Base-by-base conservation (phyloP, 2,113 vertebrate genomes). In the Potamarius usumacintae region DNA sequence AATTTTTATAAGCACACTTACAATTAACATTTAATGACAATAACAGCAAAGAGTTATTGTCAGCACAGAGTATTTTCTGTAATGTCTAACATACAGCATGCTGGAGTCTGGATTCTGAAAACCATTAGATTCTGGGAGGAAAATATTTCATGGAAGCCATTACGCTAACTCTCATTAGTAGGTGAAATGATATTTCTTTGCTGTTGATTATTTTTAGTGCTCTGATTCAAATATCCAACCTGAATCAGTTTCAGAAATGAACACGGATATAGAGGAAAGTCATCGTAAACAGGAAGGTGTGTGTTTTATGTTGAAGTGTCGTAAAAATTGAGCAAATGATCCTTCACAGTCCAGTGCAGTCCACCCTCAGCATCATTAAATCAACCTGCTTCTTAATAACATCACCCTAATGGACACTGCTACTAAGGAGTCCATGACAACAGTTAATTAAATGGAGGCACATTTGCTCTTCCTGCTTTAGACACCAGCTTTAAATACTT, bases 361-460 rank as follows among this genome's bases (percentile, higher is more conserved):
- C 82, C 77, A 89, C 91, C 82, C 86, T 90, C 86, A 90, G 87
- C 5, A 83, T 89, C 93, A 93, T 95, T 92, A 93, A 94, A 96
- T 94, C 93, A 93, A 94, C 95, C 94, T 93, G 90, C 92, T 91
- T 89, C 93, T 94, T 93, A 95, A 94, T 95, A 94, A 93, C 94
- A 90, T 91, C 92, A 92, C 92, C 94, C 92, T 94, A 95, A 95
- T 93, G 90, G 93, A 89, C 90, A 90, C 77, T 30, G 89, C 84
- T 57, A 30, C n/a, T 55, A 30, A 27, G 89, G 57, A 80, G 84
- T 81, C 87, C 86, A 62, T 91, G 50, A 91, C 69, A 92, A 86
- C 72, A 87, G 11, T 86, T 84, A 81, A 88, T 92, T 80, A 91
- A 20, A 25, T 5, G 7, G 55, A 50, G 27, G 25, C 60, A 6